Evolutionary conservation across 2,888 invertebrate species (phyloP), one percentile per base, ranked within the genome.

Genomic region (Halictus ligatus): DNA sequence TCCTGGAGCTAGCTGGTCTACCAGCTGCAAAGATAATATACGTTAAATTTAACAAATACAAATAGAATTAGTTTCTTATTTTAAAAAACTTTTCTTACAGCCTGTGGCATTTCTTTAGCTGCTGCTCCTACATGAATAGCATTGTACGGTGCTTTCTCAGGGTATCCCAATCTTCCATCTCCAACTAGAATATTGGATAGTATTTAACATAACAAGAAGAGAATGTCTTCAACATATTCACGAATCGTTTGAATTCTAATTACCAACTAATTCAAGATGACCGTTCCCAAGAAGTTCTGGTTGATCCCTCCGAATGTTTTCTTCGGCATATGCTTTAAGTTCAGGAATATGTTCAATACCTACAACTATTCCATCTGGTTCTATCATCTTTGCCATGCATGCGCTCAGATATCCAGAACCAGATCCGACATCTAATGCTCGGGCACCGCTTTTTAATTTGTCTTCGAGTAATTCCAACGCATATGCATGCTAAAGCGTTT

Each of bases 121-220:
- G 98, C 98, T 15, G 98, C 99, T 77, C 98, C 99, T 10, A 98
- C 98, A 95, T 99, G 99, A 91, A 99, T 99, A 29, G 98, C 99
- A 96, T 98, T 97, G 93, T 97, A 99, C 0, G 98, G 99, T 7
- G 97, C 98, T 88, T 97, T 96, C 80, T 96, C 95, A 3, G 96
- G 95, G 93, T 97, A 97, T 6, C 99, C 99, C 92, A 96, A 95
- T 83, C 99, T 96, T 3, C 99, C 99, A 96, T 99, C 99, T n/a
- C 98, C 99, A 95, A 97, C 98, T 97, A 92, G 15, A 95, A 64
- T 74, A 77, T 76, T 43, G 46, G 43, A 60, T 35, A 54, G 48
- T 50, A 4, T 64, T 43, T 60, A 74, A 76, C 71, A 50, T 85
- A 75, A 50, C 74, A 75, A 0, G 67, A 75, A 46, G 0, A 50